Conservation (phyloP, 1,140 invertebrate genomes). For the Zaprionus ghesquierei region DNA sequence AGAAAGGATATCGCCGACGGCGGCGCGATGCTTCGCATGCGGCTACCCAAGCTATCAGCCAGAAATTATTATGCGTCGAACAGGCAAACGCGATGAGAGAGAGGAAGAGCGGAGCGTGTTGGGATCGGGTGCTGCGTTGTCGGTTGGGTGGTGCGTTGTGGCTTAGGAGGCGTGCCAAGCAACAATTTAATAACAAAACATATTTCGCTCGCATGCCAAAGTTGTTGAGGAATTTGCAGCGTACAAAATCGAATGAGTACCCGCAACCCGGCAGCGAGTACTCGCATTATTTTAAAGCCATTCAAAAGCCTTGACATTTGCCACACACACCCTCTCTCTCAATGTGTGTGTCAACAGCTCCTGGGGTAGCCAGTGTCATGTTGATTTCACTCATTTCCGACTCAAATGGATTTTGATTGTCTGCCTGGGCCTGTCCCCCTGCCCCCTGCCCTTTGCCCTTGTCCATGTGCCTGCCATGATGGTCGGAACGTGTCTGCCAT, state of each 20-base stretch:
- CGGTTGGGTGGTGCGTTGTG: constrained; percentile 3
- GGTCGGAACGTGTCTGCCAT: constrained; percentile 73
- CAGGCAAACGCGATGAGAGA: constrained; percentile 29
- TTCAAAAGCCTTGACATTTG: constrained; percentile 63
- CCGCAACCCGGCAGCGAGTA: not conserved
- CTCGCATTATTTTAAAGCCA: constrained; percentile 53
- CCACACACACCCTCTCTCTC: constrained; percentile 11
- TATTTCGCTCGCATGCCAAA: constrained; percentile 78
- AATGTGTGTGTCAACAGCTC: not conserved
- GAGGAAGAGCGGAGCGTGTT: not conserved
- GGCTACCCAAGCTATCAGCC: constrained; percentile 54
- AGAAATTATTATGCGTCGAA: constrained; percentile 74
- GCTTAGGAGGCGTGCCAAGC: constrained; percentile 52
- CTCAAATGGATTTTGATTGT: constrained; percentile 80
- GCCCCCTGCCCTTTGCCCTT: not conserved
- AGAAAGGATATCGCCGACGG: constrained; percentile 47
- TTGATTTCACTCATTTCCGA: constrained; percentile 76
- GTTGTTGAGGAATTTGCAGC: constrained; percentile 66
- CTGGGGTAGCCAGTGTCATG: constrained; percentile 38
- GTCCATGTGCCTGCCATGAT: constrained; percentile 27
- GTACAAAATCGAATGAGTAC: constrained; percentile 51
- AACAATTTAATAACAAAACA: constrained; percentile 81
- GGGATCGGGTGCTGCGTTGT: not conserved
- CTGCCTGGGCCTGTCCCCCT: constrained; percentile 38
- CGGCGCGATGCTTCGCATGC: constrained; percentile 20